Evolutionary conservation across 1,140 invertebrate species (phyloP).

Genomic region (Papilio polyxenes): DNA sequence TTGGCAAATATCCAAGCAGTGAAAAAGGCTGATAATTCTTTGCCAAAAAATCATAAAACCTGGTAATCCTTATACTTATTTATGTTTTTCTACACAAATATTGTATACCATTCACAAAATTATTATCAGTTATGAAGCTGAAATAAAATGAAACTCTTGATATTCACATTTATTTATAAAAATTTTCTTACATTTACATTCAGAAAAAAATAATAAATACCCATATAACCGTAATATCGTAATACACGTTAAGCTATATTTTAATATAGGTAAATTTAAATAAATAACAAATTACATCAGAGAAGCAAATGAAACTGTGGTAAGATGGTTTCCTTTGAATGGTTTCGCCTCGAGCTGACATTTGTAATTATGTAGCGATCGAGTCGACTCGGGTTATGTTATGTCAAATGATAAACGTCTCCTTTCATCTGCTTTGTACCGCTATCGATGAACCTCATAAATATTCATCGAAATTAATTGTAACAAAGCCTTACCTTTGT

Average conservation of each 20-base stretch:
- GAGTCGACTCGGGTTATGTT: background rate
- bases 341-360: constrained; percentile 16
- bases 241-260: background rate
- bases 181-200: too few relatives aligned
- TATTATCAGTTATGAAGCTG: too few relatives aligned
- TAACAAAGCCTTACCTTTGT: background rate
- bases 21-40: too few relatives aligned
- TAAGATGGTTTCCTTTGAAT: background rate
- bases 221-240: background rate
- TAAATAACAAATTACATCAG: background rate
- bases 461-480: constrained; percentile 4
- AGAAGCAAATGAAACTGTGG: background rate
- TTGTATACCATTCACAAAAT: too few relatives aligned
- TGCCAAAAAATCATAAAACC: too few relatives aligned
- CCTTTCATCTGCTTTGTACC: constrained; percentile 2
- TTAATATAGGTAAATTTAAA: background rate
- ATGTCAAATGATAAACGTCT: constrained; percentile 7
- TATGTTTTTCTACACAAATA: too few relatives aligned
- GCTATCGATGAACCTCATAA: background rate
- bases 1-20: too few relatives aligned
- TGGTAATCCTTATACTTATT: too few relatives aligned
- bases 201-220: too few relatives aligned
- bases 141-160: too few relatives aligned
- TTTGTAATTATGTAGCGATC: constrained; percentile 23
- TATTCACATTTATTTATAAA: too few relatives aligned